Evolutionary conservation across 2,888 invertebrate species (phyloP), one percentile per base, ranked within the genome.

Genomic region (Lithophane socia): DNA sequence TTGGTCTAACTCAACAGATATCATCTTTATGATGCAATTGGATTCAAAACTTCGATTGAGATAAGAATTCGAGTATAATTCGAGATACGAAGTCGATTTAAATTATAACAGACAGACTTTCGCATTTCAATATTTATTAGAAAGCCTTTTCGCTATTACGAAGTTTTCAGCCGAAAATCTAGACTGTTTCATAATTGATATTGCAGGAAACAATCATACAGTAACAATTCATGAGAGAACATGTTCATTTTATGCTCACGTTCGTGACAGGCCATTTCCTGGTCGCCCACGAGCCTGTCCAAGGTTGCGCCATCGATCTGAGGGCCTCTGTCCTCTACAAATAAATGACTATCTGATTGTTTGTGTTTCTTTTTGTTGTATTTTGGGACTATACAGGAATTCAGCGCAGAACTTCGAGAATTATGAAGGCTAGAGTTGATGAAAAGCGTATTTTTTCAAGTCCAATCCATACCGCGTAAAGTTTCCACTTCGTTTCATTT

Each of bases 301-400:
- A 93, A 94, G 94, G 93, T 92, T 93, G 90, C 92, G 90, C 90
- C 93, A 93, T 94, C 92, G 93, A 93, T 93, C 91, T 87, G 89
- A 90, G 90, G 91, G 89, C 90, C 90, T 83, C 89, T 79, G 74
- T 69, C 89, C 89, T 84, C 86, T 77, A 70, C 61, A 10, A 66
- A 67, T 56, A 61, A 70, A 70, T 70, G 1, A 47, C 42, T 67
- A 61, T 75, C 13, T n/a, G 49, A 54, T 42, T 61, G 16, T 47
- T 47, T 16, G 9, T 60, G 0, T 7, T 44, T 18, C 65, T 65
- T 65, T 60, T 13, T 1, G 16, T 3, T 37, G 37, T 37, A 24
- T 58, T 47, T 44, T 44, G 24, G 12, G 29, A 0, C 16, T 49
- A 73, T 37, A 21, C 13, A 16, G 13, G 13, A 63, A 81, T 67